Percentiles rank a stretch among this genome's conserved stretches.
Conservation (phyloP, 2,888 invertebrate genomes). For the Galerucella calmariensis region DNA sequence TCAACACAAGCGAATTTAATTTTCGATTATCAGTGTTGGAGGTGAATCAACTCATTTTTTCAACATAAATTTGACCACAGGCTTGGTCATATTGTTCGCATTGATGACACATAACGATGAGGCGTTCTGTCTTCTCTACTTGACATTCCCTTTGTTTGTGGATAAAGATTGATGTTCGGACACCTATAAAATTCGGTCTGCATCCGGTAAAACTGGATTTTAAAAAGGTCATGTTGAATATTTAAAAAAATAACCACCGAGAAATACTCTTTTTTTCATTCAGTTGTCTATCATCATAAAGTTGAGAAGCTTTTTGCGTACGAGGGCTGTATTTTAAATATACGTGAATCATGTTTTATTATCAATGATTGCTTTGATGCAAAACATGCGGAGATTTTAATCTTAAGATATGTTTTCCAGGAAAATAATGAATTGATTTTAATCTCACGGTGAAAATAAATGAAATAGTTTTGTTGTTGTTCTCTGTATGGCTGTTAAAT, state of each 20-base stretch:
- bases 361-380: too few relatives aligned
- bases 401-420: too few relatives aligned
- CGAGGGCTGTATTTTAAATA: neutral
- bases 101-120: conserved; percentile 12
- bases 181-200: conserved; percentile 17
- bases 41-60: conserved; percentile 3
- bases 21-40: neutral
- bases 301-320: neutral
- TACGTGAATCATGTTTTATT: neutral
- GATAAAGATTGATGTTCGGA: conserved; percentile 14
- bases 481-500: too few relatives aligned
- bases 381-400: too few relatives aligned
- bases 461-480: too few relatives aligned
- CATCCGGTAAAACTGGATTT: conserved; percentile 15
- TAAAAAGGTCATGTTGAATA: conserved; percentile 5
- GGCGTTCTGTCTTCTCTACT: conserved; percentile 4
- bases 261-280: conserved; percentile 1
- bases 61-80: conserved; percentile 10
- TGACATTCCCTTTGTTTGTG: conserved; percentile 13
- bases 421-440: too few relatives aligned
- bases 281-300: neutral
- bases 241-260: neutral
- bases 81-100: conserved; percentile 12
- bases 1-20: too few relatives aligned
- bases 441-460: too few relatives aligned